Evolutionary conservation across 2,888 invertebrate genomes (phyloP), one percentile per base, ranked within the genome.

Genomic region (Tillus elongatus): DNA sequence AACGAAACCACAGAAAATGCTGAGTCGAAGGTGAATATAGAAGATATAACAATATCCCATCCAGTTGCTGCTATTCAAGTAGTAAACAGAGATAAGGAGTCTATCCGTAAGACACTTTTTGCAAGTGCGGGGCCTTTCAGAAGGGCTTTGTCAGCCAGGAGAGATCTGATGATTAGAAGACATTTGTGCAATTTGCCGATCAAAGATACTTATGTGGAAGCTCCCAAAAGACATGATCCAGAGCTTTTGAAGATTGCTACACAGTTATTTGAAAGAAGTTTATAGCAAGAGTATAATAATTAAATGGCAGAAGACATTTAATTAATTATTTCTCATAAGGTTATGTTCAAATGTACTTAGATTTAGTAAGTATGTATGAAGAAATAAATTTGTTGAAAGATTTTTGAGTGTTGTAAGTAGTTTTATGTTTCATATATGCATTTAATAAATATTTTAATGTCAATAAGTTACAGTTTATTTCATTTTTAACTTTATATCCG

Each of bases 121-220:
- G 74, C 76, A 41, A 78, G 78, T 53, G 75, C 83, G 29, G 85
- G 85, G 11, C 78, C 79, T 29, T 80, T 77, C 51, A 79, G 84
- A 15, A 72, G 84, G 10, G 89, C 87, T 0, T 63, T 89, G 32
- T 84, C 84, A 48, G 87, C 89, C 4, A 71, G 88, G 11, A 72
- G 82, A 35, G 90, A 90, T 60, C 67, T 89, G 39, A 79, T 81
- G 15, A 72, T 89, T 41, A 69, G 82, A 4, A 67, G 82, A 16
- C 78, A 79, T 55, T 61, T 87, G 31, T 82, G 82, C 54, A 74
- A 78, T 48, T 63, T 82, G 49, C 81, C 82, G 0, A 67, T 76
- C 1, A 72, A 74, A 3, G 81, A 82, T 48, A 46, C 56, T 9
- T 63, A 58, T 43, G 62, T 61, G 13, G 64, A 65, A 52, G 54